Conservation (phyloP, 2,797 vertebrate species). For the Prunella strophiata region DNA sequence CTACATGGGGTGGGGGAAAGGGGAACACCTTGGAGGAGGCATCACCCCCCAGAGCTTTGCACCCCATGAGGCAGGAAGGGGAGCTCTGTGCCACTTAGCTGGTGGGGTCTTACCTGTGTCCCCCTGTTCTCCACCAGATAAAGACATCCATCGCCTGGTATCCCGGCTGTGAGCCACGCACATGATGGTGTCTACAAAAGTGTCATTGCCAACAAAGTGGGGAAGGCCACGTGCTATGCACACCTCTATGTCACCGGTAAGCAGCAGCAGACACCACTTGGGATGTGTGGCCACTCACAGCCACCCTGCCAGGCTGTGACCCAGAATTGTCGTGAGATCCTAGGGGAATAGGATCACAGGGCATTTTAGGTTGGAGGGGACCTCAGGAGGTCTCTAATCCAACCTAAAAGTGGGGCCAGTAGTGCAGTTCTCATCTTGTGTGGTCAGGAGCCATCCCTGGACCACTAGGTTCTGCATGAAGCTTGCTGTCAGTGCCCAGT, state of each 20-base stretch:
- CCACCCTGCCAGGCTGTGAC: not conserved
- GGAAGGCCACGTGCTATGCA: constrained; percentile 96
- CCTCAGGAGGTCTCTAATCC: not conserved
- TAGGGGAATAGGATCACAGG: not conserved
- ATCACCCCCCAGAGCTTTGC: not conserved
- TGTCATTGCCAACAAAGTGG: constrained; percentile 98
- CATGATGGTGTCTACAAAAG: constrained; percentile 98
- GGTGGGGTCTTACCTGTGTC: not conserved
- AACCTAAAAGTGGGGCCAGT: not conserved
- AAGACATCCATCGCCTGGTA: constrained; percentile 93
- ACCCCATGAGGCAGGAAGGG: not conserved
- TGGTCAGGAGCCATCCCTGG: not conserved
- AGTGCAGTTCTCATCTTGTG: not conserved
- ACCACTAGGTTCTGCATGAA: not conserved
- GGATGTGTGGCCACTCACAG: not conserved
- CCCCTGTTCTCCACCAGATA: constrained; percentile 77
- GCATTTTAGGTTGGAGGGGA: not conserved
- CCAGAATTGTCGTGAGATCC: accelerated
- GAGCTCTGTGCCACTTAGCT: not conserved
- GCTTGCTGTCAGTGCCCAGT: not conserved
- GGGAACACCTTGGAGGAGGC: not conserved
- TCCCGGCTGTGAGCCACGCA: constrained; percentile 86
- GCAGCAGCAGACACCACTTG: not conserved
- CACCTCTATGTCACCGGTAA: constrained; percentile 97
- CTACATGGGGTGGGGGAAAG: not conserved